These are phyloP conservation scores for Scarus forsteni DNA, from an alignment of 2,797 vertebrate species.

Conservation along the genomic window DNA sequence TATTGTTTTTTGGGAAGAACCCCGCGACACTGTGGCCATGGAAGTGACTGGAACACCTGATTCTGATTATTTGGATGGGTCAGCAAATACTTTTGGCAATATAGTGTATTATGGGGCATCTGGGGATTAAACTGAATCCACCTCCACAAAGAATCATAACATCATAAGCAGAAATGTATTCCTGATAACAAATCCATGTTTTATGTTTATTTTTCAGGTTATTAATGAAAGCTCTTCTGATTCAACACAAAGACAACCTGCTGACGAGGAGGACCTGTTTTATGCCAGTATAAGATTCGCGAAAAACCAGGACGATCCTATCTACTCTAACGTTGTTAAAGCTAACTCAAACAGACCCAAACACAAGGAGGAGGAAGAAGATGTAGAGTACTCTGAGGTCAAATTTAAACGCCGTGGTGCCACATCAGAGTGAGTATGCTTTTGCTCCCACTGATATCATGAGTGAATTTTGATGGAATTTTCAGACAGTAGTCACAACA, in stretches of 20 bases:
- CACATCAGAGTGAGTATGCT: background rate
- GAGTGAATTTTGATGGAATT: no score
- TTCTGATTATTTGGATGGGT: no score
- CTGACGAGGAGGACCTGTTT: conserved; percentile 2
- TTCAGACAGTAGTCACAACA: no score
- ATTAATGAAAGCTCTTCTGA: background rate
- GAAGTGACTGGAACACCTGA: no score
- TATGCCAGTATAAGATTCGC: conserved; percentile 12
- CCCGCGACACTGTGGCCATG: no score
- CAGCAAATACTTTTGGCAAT: no score
- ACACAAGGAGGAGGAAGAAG: background rate
- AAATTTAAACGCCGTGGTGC: background rate
- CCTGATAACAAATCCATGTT: background rate
- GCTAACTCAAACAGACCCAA: background rate
- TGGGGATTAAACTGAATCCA: no score
- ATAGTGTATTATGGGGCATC: no score
- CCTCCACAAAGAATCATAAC: no score
- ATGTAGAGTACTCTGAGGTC: conserved; percentile 13
- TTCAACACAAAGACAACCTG: background rate
- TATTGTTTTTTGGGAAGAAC: no score
- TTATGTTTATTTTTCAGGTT: background rate
- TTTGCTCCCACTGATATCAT: no score
- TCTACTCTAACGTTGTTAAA: conserved; percentile 4
- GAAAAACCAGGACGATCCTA: conserved; percentile 13
- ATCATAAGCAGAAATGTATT: no score